Percentiles rank a stretch among this genome's conserved stretches.
phyloP scores from a whole-genome alignment of 2,797 vertebrate species.

The Sebastes iracundus region DNA sequence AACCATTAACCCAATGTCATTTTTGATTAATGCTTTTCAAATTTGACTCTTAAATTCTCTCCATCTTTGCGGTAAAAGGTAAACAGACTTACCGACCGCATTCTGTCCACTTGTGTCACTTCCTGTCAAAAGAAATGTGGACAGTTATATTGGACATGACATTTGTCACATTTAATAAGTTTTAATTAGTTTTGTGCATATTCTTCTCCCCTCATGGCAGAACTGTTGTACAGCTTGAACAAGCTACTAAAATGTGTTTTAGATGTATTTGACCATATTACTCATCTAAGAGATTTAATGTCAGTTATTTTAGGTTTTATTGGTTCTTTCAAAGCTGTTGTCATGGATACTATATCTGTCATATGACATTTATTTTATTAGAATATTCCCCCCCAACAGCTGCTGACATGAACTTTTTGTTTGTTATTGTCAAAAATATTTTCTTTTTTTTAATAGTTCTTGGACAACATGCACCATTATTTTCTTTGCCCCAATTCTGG shows the following conservation, averaged over 20 bases:
- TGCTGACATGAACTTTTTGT: conserved; percentile 54
- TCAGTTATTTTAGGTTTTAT: conserved; percentile 33
- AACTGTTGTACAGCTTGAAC: not conserved
- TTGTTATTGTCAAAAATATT: conserved; percentile 34
- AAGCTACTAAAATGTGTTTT: conserved; percentile 25
- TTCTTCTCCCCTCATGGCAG: conserved; percentile 10
- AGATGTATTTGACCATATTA: conserved; percentile 44
- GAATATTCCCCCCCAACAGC: conserved; percentile 43
- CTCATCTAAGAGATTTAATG: conserved; percentile 31
- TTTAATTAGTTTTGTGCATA: not conserved
- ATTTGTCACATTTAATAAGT: not conserved
- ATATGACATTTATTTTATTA: conserved; percentile 40
- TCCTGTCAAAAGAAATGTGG: not conserved
- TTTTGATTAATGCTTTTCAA: conserved; percentile 25
- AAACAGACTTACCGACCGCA: not conserved
- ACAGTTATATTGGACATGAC: not conserved
- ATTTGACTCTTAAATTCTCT: conserved; percentile 19
- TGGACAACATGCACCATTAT: conserved; percentile 54
- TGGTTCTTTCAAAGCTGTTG: conserved; percentile 20
- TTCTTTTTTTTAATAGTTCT: conserved; percentile 16
- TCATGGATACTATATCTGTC: conserved; percentile 3
- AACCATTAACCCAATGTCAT: conserved; percentile 29
- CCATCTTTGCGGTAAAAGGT: not conserved
- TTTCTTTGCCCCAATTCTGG: conserved; percentile 49
- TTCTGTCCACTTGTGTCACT: not conserved